phyloP scores from a whole-genome alignment of 2,888 invertebrate species.

The Epiperipatus broadwayi region DNA sequence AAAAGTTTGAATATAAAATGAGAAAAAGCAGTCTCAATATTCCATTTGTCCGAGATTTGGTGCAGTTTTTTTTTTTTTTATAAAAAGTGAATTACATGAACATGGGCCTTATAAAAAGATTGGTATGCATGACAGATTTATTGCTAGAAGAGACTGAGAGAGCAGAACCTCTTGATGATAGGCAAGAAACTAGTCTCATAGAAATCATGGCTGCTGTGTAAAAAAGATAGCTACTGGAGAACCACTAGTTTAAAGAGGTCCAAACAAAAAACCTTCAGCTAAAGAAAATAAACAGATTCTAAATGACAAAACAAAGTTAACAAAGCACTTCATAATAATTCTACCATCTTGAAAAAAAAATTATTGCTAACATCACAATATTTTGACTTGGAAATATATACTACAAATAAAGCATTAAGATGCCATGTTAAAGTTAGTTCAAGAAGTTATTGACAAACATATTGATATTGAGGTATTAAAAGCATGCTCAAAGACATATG shows the following conservation, averaged over 20 bases:
- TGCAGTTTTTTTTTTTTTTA: too few species aligned
- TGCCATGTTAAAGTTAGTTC: constrained; percentile 59
- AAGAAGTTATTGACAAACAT: constrained; percentile 72
- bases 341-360: constrained; percentile 87
- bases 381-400: constrained; percentile 92
- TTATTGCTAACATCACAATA: constrained; percentile 79
- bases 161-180: constrained; percentile 76
- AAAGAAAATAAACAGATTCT: constrained; percentile 52
- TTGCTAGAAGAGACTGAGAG: too few species aligned
- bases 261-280: constrained; percentile 51
- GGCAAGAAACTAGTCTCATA: constrained; percentile 86
- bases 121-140: too few species aligned
- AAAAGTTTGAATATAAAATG: too few species aligned
- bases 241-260: constrained; percentile 83
- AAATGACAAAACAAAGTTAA: constrained; percentile 78
- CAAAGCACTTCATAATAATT: constrained; percentile 82
- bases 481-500: too few species aligned
- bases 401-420: constrained; percentile 77
- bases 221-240: constrained; percentile 86
- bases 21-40: too few species aligned
- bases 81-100: too few species aligned
- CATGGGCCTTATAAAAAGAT: too few species aligned
- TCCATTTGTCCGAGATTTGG: too few species aligned
- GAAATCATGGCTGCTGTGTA: constrained; percentile 94
- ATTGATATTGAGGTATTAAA: too few species aligned